phyloP scores from a whole-genome alignment of 30 jellyfish, hydroid and myxozoan genomes.

The Hydractinia echinata region DNA sequence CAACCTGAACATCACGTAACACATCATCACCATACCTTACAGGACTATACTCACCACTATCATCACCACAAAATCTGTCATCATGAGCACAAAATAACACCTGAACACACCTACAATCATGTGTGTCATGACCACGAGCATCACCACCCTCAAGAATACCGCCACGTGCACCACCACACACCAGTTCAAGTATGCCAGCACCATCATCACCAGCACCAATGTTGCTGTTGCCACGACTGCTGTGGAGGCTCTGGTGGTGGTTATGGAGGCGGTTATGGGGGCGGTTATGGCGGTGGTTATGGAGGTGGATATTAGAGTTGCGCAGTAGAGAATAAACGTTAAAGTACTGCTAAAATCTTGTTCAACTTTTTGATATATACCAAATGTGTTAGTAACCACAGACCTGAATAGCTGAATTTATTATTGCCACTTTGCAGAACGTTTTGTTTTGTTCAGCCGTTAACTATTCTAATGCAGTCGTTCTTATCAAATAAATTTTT shows the following conservation, averaged over 20 bases:
- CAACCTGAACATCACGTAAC: constrained; percentile 13
- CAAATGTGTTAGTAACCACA: too few relatives aligned
- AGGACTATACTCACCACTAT: constrained; percentile 28
- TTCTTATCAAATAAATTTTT: too few relatives aligned
- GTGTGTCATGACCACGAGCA: constrained; percentile 21
- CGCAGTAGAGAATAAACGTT: too few relatives aligned
- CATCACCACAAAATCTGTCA: constrained; percentile 35
- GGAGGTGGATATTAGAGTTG: constrained; percentile 12
- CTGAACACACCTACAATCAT: constrained; percentile 28
- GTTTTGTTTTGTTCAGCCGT: too few relatives aligned
- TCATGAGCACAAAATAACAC: constrained; percentile 26
- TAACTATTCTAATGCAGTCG: too few relatives aligned
- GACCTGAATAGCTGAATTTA: too few relatives aligned
- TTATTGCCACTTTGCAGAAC: too few relatives aligned
- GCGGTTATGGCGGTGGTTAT: not conserved
- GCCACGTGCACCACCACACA: constrained; percentile 14
- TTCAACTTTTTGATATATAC: too few relatives aligned
- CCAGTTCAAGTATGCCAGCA: constrained; percentile 10
- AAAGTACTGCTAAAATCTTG: too few relatives aligned
- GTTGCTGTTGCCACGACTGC: constrained; percentile 21
- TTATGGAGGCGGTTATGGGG: not conserved
- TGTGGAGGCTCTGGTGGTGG: not conserved
- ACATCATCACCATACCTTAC: constrained; percentile 27
- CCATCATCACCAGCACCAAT: constrained; percentile 13
- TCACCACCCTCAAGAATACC: constrained; percentile 15